A percentile compares a stretch with the other conserved stretches of the same genome.
These are phyloP conservation scores for Bombus superbus DNA, from an alignment of 1,140 invertebrate genomes.

Conservation along the genomic window DNA sequence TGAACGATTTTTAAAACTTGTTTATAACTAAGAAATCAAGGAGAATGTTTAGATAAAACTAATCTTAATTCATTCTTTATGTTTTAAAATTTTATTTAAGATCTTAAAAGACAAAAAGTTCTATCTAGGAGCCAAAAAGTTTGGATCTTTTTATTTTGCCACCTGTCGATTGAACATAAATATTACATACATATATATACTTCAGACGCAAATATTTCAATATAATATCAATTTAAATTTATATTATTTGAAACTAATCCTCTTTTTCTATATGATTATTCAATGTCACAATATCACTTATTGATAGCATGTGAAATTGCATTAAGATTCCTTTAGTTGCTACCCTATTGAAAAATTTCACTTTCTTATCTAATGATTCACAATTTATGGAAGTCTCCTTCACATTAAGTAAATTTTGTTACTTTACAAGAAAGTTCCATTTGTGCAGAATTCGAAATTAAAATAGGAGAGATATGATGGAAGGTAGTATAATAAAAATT, in stretches of 20 bases:
- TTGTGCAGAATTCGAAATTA: background rate
- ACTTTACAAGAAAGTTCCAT: background rate
- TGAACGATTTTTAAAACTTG: too few relatives aligned
- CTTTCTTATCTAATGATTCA: constrained; percentile 9
- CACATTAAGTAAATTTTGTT: background rate
- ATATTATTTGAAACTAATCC: background rate
- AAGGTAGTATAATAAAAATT: constrained; percentile 6
- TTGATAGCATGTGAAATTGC: background rate
- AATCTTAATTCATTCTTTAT: too few relatives aligned
- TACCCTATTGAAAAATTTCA: background rate
- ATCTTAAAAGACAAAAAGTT: too few relatives aligned
- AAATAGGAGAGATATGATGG: background rate
- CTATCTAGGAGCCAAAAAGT: too few relatives aligned
- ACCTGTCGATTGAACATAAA: too few relatives aligned
- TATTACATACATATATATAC: too few relatives aligned
- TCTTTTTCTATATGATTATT: background rate
- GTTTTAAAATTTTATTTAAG: too few relatives aligned
- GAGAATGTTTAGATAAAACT: too few relatives aligned
- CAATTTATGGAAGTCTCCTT: constrained; percentile 14
- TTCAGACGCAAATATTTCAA: too few relatives aligned
- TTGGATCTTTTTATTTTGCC: too few relatives aligned
- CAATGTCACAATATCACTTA: background rate
- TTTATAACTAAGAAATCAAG: too few relatives aligned
- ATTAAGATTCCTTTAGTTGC: background rate
- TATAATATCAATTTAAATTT: background rate